Conservation (phyloP, 2,888 invertebrate species). For the Eupsilia transversa region DNA sequence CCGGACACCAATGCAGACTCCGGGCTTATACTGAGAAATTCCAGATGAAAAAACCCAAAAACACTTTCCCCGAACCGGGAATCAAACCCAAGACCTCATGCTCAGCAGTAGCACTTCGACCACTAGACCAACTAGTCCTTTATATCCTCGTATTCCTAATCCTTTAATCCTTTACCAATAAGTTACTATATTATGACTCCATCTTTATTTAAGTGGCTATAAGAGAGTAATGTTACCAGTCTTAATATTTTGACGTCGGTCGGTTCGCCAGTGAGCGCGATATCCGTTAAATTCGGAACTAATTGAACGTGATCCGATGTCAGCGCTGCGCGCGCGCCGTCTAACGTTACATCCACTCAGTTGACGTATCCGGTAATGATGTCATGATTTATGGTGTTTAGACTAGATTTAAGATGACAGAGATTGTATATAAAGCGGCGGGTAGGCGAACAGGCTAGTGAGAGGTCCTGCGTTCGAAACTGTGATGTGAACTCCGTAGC, state of each 20-base stretch:
- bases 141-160: too few relatives aligned
- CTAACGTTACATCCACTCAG: slow-evolving; percentile 9
- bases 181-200: too few relatives aligned
- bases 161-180: too few relatives aligned
- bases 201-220: neutral
- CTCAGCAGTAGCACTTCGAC: too few relatives aligned
- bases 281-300: slow-evolving; percentile 50
- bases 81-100: too few relatives aligned
- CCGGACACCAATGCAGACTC: too few relatives aligned
- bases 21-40: too few relatives aligned
- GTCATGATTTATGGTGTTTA: slow-evolving; percentile 13
- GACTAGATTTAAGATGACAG: neutral
- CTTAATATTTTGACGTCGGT: slow-evolving; percentile 25
- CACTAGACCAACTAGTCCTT: too few relatives aligned
- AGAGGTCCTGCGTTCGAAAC: neutral
- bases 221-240: neutral
- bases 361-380: slow-evolving; percentile 15
- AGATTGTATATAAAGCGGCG: neutral
- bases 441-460: neutral
- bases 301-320: slow-evolving; percentile 45
- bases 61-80: too few relatives aligned
- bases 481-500: neutral
- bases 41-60: too few relatives aligned
- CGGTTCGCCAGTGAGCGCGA: slow-evolving; percentile 13
- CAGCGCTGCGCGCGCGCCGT: slow-evolving; percentile 20